Conservation (phyloP, 2,888 invertebrate genomes). For the Geotrupes spiniger region DNA sequence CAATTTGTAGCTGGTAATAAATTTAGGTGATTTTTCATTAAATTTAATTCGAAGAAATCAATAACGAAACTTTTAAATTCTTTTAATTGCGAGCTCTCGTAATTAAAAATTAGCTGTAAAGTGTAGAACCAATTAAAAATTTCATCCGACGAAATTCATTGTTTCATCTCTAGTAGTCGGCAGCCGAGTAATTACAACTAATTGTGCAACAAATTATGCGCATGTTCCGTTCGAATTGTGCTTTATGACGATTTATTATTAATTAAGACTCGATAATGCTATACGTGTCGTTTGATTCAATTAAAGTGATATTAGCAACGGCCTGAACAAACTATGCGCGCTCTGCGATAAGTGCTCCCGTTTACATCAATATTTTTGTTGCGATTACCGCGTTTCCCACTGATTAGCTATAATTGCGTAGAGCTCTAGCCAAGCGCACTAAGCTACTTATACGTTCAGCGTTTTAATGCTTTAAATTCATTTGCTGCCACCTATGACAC, state of each 20-base stretch:
- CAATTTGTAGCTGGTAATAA: too few relatives aligned
- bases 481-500: constrained; percentile 21
- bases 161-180: constrained; percentile 7
- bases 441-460: constrained; percentile 37
- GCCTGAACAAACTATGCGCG: too few relatives aligned
- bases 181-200: constrained; percentile 15
- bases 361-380: constrained; percentile 33
- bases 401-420: constrained; percentile 39
- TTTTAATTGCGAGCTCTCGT: constrained; percentile 17
- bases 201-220: constrained; percentile 16
- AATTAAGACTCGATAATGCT: neutral
- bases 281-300: too few relatives aligned
- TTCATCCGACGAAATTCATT: constrained; percentile 7
- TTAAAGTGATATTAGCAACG: too few relatives aligned
- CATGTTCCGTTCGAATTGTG: constrained; percentile 13
- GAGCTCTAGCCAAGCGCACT: constrained; percentile 35
- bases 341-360: neutral
- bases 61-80: constrained; percentile 17
- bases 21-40: neutral
- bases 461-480: constrained; percentile 33
- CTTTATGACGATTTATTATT: neutral
- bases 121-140: constrained; percentile 18
- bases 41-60: constrained; percentile 6
- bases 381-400: constrained; percentile 37
- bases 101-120: constrained; percentile 18